These are phyloP conservation scores for Xestia ashworthii DNA, from an alignment of 2,888 invertebrate species.

Conservation along the genomic window DNA sequence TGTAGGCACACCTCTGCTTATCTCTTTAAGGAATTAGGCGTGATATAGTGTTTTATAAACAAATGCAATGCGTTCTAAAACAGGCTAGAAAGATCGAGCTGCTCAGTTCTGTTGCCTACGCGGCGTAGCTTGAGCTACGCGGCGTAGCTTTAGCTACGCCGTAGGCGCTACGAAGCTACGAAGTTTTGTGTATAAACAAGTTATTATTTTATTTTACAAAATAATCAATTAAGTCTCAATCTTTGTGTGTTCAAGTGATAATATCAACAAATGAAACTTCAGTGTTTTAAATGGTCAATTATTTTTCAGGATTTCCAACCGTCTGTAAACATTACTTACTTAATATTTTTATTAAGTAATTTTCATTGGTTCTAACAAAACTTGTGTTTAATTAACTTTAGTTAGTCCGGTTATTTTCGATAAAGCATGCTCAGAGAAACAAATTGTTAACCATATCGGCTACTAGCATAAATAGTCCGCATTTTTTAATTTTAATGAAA, in stretches of 20 bases:
- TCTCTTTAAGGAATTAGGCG: neutral
- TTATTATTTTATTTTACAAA: neutral
- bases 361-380: neutral
- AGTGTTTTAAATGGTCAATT: neutral
- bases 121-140: slow-evolving; percentile 24
- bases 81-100: neutral
- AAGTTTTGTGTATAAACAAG: neutral
- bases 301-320: neutral
- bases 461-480: neutral
- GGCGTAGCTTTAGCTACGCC: slow-evolving; percentile 27
- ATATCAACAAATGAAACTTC: neutral
- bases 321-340: neutral
- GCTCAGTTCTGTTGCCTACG: slow-evolving; percentile 1
- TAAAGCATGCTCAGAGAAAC: neutral
- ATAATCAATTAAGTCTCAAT: neutral
- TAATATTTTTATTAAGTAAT: neutral
- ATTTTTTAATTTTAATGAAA: neutral
- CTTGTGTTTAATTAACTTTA: neutral
- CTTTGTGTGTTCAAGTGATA: neutral
- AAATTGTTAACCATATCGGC: neutral
- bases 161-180: slow-evolving; percentile 23
- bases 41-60: neutral
- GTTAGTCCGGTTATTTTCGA: neutral
- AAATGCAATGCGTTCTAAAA: neutral
- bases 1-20: neutral